phyloP scores from a whole-genome alignment of 1,140 invertebrate species.

The Cyphomyrmex costatus region DNA sequence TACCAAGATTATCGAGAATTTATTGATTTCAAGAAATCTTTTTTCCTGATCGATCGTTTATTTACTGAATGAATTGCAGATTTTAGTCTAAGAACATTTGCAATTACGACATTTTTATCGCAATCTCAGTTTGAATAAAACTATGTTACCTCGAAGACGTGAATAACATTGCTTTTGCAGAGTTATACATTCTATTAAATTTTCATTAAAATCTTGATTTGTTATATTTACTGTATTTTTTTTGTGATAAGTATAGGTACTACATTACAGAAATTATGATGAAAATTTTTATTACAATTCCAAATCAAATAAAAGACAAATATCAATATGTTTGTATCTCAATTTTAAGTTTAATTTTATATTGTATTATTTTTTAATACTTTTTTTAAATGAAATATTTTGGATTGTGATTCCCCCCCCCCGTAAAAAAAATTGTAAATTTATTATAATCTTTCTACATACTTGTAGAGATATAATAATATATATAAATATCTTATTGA shows the following conservation, averaged over 20 bases:
- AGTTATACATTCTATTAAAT: slow-evolving; percentile 11
- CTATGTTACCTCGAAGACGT: not conserved
- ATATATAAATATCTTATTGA: not conserved
- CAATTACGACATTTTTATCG: not conserved
- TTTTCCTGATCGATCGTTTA: not conserved
- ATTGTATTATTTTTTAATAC: not conserved
- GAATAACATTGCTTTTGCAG: not conserved
- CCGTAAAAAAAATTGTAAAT: not conserved
- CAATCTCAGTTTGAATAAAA: not conserved
- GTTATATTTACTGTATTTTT: not conserved
- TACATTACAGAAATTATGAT: not conserved
- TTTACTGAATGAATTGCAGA: not conserved
- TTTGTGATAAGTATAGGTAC: not conserved
- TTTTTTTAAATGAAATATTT: not conserved
- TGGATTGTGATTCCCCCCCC: not conserved
- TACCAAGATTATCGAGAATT: not conserved
- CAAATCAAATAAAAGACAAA: not conserved
- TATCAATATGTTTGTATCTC: not conserved
- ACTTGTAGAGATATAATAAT: no score
- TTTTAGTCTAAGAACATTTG: not conserved
- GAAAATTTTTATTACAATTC: not conserved
- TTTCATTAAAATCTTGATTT: not conserved
- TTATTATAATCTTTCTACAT: not conserved
- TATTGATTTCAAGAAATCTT: not conserved
- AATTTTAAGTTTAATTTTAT: not conserved